These are phyloP conservation scores for Platycnemis pennipes DNA, from an alignment of 2,888 invertebrate species.

Conservation along the genomic window DNA sequence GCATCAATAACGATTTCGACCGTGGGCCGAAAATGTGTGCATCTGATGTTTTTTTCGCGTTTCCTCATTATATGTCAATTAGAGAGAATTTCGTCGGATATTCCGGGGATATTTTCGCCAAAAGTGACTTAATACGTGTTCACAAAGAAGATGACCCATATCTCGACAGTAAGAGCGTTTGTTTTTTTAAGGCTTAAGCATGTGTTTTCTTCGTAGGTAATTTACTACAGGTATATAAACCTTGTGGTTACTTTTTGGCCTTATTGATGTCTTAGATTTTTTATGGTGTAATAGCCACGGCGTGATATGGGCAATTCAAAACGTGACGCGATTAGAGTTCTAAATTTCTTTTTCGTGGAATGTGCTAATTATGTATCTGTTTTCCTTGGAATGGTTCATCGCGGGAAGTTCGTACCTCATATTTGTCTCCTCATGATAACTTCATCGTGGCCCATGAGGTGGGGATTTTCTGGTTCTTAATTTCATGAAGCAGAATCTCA, in stretches of 20 bases:
- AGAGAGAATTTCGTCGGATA: neutral
- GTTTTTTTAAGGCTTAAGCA: conserved; percentile 1
- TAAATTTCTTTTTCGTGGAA: conserved; percentile 18
- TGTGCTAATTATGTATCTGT: neutral
- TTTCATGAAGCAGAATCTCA: neutral
- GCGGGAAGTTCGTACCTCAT: neutral
- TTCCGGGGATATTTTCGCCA: neutral
- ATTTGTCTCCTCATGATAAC: neutral
- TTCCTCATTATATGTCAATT: conserved; percentile 16
- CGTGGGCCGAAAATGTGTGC: neutral
- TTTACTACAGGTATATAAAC: neutral
- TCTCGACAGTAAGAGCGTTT: neutral
- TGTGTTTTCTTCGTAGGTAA: neutral
- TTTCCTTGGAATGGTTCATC: neutral
- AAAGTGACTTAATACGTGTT: neutral
- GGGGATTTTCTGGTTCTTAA: neutral
- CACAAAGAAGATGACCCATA: neutral
- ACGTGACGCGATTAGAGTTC: conserved; percentile 3
- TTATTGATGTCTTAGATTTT: neutral
- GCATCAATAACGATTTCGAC: neutral
- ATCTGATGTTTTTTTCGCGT: neutral
- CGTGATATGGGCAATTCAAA: conserved; percentile 27
- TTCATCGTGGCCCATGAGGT: neutral
- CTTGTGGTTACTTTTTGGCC: neutral
- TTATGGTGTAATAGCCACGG: conserved; percentile 9